phyloP scores from a whole-genome alignment of 2,888 invertebrate species.

The Drosophila merina region DNA sequence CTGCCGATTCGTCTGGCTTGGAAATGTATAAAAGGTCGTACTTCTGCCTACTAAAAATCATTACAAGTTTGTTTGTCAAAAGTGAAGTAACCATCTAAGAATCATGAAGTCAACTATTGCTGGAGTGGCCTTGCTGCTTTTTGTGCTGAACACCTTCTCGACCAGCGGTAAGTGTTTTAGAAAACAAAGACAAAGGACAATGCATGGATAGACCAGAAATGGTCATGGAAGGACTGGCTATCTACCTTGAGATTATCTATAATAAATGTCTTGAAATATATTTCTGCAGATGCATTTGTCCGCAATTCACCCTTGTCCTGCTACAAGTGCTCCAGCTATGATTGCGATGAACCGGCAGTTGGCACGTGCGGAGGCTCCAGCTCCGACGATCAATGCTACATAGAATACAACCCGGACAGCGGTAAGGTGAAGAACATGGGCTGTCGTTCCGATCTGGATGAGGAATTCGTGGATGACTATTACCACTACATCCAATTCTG shows the following conservation, averaged over 20 bases:
- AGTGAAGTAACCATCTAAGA: conserved; percentile 37
- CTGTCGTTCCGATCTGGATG: conserved; percentile 64
- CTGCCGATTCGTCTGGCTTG: conserved; percentile 23
- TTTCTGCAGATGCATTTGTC: background rate
- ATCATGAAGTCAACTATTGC: conserved; percentile 73
- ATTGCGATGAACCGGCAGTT: conserved; percentile 45
- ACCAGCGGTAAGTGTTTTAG: conserved; percentile 74
- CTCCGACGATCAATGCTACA: conserved; percentile 67
- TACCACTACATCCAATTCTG: conserved; percentile 55
- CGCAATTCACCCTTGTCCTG: conserved; percentile 46
- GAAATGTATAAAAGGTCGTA: conserved; percentile 77
- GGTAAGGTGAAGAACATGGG: conserved; percentile 59
- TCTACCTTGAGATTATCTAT: background rate
- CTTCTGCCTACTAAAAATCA: conserved; percentile 38
- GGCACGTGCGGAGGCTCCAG: conserved; percentile 58
- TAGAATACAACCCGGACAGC: conserved; percentile 48
- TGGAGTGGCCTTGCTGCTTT: conserved; percentile 72
- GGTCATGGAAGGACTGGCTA: too few relatives aligned
- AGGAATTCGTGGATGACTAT: conserved; percentile 39
- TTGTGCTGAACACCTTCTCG: conserved; percentile 65
- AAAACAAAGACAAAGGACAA: conserved; percentile 10
- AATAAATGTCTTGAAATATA: background rate
- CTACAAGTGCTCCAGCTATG: conserved; percentile 61
- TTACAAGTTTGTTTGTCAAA: conserved; percentile 58
- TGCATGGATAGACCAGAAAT: background rate